Percentiles rank a stretch among this genome's conserved stretches.
These are phyloP conservation scores for Akabosia matsudoensis DNA, from an alignment of 1,140 invertebrate species.

Conservation along the genomic window DNA sequence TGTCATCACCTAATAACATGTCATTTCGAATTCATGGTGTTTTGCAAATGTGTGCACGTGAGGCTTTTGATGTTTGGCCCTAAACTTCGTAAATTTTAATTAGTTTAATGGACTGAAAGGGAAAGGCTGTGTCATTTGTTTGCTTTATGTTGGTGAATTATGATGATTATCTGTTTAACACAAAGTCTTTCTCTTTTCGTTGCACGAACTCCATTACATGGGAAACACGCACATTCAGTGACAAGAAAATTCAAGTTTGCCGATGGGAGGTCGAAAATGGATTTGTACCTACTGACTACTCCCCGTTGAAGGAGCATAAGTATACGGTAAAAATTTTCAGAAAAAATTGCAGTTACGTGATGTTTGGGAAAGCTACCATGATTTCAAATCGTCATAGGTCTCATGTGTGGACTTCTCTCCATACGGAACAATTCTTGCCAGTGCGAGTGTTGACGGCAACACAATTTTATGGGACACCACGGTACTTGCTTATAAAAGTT, in stretches of 20 bases:
- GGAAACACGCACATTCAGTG: too few relatives aligned
- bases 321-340: constrained; percentile 56
- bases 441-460: constrained; percentile 69
- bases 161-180: too few relatives aligned
- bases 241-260: constrained; percentile 64
- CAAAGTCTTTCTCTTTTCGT: too few relatives aligned
- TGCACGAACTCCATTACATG: too few relatives aligned
- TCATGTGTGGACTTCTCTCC: constrained; percentile 67
- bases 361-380: too few relatives aligned
- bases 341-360: not conserved
- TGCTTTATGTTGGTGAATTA: too few relatives aligned
- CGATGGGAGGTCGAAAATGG: constrained; percentile 60
- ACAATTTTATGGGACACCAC: constrained; percentile 66
- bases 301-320: constrained; percentile 62
- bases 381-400: constrained; percentile 50
- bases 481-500: constrained; percentile 42
- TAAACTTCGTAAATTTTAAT: too few relatives aligned
- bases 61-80: too few relatives aligned
- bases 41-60: too few relatives aligned
- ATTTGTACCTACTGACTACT: constrained; percentile 58
- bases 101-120: too few relatives aligned
- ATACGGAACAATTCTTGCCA: constrained; percentile 65
- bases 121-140: too few relatives aligned
- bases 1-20: not conserved
- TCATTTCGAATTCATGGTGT: too few relatives aligned